Evolutionary conservation across 1,140 invertebrate genomes (phyloP).

Genomic region (Conopomorpha cramerella): DNA sequence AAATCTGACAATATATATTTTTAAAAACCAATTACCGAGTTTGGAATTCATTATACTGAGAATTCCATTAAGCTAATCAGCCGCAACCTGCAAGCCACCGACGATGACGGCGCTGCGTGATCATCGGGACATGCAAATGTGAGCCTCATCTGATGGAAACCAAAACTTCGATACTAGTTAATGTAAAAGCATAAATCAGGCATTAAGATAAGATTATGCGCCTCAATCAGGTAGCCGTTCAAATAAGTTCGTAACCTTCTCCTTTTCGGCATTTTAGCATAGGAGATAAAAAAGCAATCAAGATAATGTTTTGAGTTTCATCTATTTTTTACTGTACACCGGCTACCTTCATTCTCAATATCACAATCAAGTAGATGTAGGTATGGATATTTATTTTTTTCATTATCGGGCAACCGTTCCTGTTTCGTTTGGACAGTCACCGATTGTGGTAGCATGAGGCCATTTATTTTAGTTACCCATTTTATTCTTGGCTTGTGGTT

Average conservation of each 20-base stretch:
- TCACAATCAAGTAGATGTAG: background rate
- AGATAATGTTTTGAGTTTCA: no score
- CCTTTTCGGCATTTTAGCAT: no score
- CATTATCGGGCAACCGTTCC: no score
- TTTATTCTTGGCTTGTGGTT: conserved; percentile 50
- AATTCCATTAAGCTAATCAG: conserved; percentile 50
- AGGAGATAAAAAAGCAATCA: background rate
- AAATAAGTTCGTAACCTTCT: no score
- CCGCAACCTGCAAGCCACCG: conserved; percentile 27
- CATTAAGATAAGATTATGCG: background rate
- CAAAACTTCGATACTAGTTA: conserved; percentile 18
- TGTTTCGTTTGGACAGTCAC: conserved; percentile 24
- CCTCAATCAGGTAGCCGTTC: no score
- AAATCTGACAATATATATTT: conserved; percentile 26
- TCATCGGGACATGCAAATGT: conserved; percentile 43
- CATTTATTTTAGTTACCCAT: conserved; percentile 53
- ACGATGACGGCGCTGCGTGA: conserved; percentile 32
- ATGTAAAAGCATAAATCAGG: conserved; percentile 7
- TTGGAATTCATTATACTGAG: conserved; percentile 42
- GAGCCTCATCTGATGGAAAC: conserved; percentile 34
- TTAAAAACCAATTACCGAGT: conserved; percentile 40
- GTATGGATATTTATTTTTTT: no score
- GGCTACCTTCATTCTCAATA: background rate
- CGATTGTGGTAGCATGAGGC: conserved; percentile 39
- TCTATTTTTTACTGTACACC: no score